Evolutionary conservation across 1,140 invertebrate genomes (phyloP), one percentile per base, ranked within the genome.

Genomic region (Bombus superbus): DNA sequence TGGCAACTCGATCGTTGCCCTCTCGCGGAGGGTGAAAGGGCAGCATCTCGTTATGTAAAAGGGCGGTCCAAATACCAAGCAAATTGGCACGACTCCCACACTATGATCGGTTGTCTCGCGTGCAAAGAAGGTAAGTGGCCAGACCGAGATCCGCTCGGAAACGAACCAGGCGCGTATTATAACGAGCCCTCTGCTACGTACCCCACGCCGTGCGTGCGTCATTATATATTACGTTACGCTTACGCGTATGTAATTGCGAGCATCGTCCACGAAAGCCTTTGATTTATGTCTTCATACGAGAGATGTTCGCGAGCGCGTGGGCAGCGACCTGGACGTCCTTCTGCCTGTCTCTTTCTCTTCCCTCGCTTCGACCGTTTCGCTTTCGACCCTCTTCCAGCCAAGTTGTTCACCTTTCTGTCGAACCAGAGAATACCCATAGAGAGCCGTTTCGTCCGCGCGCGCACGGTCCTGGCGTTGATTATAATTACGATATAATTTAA

Each of bases 31-130:
- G 90, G 85, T 90, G 81, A 90, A 88, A 90, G 88, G 86, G 90
- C 84, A 91, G 90, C 81, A 90, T 76, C 90, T 91, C 90, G 90
- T 91, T 91, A 91, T 88, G 89, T 88, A 86, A 86, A 91, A 89
- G 90, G 90, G 86, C 88, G 92, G 92, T 90, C 92, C 91, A 93
- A 92, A 94, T 94, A 94, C 88, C 86, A 80, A 85, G 84, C 93
- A 94, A 94, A 94, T 94, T 94, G 94, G 94, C 93, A 91, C 91
- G 90, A 93, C 93, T 94, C 94, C 93, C 94, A 94, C 93, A 94
- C 91, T 88, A 76, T 74, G 73, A 73, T 88, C 86, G 87, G 77
- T 89, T 88, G 73, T 87, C 89, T 82, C 80, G 85, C 81, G 87
- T 83, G 77, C 77, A 59, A 87, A 59, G 38, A 44, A 62, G 74